Evolutionary conservation across 1,140 invertebrate genomes (phyloP).

Genomic region (Aphis gossypii): DNA sequence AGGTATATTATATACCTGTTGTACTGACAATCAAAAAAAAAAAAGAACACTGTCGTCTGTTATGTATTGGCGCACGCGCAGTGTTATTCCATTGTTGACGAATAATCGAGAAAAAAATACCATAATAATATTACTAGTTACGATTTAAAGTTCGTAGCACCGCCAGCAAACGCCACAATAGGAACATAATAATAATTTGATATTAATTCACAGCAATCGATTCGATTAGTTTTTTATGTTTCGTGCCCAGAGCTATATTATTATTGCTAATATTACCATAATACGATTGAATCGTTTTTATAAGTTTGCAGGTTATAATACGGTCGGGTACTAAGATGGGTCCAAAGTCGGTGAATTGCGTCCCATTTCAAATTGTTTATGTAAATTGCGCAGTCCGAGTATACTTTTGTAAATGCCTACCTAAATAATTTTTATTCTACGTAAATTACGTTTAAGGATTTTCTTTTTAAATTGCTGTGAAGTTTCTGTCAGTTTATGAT

Average conservation of each 20-base stretch:
- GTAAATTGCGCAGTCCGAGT: no score
- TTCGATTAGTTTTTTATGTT: not conserved
- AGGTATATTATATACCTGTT: not conserved
- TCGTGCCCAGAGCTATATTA: not conserved
- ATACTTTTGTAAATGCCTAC: no score
- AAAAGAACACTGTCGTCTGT: not conserved
- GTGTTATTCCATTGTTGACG: not conserved
- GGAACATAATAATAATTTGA: not conserved
- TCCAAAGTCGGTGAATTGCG: no score
- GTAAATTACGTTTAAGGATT: no score
- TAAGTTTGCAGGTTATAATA: no score
- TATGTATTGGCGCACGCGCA: not conserved
- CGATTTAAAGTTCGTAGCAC: not conserved
- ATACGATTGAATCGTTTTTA: not conserved
- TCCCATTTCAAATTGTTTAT: no score
- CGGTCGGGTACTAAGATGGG: no score
- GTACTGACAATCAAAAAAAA: not conserved
- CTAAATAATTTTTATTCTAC: no score
- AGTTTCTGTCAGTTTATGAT: no score
- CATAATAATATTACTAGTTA: not conserved
- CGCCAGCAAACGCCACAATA: not conserved
- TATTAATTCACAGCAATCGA: not conserved
- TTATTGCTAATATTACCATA: not conserved
- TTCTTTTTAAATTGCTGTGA: no score
- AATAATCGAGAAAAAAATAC: not conserved